Evolutionary conservation across 2,888 invertebrate genomes (phyloP), one percentile per base, ranked within the genome.

Genomic region (Amphimallon solstitiale): DNA sequence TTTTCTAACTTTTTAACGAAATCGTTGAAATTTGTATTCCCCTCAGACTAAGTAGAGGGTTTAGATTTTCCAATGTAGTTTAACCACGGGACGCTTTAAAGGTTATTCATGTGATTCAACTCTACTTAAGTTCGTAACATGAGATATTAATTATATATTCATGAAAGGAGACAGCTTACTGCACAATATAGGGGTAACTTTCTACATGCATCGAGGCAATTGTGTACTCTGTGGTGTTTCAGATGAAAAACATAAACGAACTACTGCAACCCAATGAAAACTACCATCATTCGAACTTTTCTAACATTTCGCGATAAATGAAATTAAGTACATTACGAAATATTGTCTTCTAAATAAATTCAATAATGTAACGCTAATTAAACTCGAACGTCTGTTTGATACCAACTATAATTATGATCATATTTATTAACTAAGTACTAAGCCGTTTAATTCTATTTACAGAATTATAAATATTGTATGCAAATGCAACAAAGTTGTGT

Each of bases 21-120:
- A 79, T 75, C 75, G 76, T 76, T 72, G 74, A 75, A 77, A 78
- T 79, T 79, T 79, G 79, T 79, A 79, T 79, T 78, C 79, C 76
- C 75, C 72, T 72, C 75, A 73, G 76, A 69, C 63, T 73, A 73
- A 75, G 74, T 72, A 75, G 75, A 70, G 76, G 78, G 76, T 77
- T 77, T 76, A 77, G 77, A 77, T 78, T 78, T 77, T 76, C 75
- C 75, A 60, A 73, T 75, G 76, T 76, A 76, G 77, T 77, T 77
- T 74, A 77, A 75, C 75, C 72, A 71, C 72, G 70, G 71, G 65
- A 70, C 69, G 68, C 70, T 70, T 70, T 68, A 69, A 71, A 69
- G 63, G 66, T 73, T 73, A 67, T 73, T 68, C 68, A 69, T 68
- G 68, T 69, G 66, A 66, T 65, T 70, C 65, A 64, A 67, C 67